Evolutionary conservation across 2,113 vertebrate genomes (phyloP).

Genomic region (Speoplatyrhinus poulsoni): DNA sequence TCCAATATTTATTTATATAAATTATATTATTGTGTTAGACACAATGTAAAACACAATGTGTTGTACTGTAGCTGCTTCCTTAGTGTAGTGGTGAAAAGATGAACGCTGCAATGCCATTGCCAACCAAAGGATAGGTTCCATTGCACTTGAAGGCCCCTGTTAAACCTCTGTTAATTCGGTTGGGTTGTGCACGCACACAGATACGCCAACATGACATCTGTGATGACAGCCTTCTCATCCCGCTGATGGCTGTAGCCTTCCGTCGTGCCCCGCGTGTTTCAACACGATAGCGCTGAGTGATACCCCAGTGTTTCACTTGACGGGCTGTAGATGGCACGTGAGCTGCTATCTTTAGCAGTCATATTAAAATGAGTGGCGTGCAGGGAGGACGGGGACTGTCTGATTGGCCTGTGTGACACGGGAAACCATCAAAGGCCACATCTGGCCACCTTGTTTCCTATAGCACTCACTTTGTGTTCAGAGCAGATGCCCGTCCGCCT

Average conservation of each 20-base stretch:
- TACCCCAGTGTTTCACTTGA: constrained; percentile 36
- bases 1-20: neutral
- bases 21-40: neutral
- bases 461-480: constrained; percentile 32
- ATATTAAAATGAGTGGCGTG: constrained; percentile 35
- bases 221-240: constrained; percentile 30
- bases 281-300: constrained; percentile 22
- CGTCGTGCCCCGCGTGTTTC: constrained; percentile 30
- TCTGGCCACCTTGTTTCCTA: constrained; percentile 42
- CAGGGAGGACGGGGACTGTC: constrained; percentile 41
- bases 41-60: too few species aligned
- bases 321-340: constrained; percentile 36
- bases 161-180: neutral
- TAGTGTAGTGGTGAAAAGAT: too few species aligned
- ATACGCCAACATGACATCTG: constrained; percentile 2
- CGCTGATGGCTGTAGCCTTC: constrained; percentile 31
- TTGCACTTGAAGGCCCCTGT: too few species aligned
- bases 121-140: too few species aligned
- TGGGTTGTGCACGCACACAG: neutral
- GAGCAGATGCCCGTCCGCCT: constrained; percentile 45
- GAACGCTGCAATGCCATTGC: too few species aligned
- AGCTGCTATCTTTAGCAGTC: constrained; percentile 42
- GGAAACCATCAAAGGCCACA: constrained; percentile 59
- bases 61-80: too few species aligned
- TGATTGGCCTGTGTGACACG: constrained; percentile 55